Evolutionary conservation across 2,113 vertebrate genomes (phyloP).

Genomic region (Sander vitreus): DNA sequence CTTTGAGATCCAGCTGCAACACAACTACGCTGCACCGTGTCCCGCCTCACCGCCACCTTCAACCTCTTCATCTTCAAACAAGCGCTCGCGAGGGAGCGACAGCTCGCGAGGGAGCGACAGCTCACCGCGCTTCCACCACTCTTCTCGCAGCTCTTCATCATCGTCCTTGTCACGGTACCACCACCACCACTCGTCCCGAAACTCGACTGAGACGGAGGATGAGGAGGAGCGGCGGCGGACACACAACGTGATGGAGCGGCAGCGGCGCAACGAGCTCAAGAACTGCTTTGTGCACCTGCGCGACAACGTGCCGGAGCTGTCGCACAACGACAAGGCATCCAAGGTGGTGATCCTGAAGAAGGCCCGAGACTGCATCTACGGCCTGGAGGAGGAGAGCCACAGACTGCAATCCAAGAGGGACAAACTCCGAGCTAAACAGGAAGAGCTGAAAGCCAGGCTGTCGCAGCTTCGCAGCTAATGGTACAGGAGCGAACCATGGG

Average conservation of each 20-base stretch:
- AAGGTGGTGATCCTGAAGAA: slow-evolving; percentile 88
- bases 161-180: slow-evolving; percentile 32
- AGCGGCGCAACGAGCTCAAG: slow-evolving; percentile 86
- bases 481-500: not conserved
- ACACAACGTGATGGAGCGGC: slow-evolving; percentile 88
- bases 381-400: slow-evolving; percentile 75
- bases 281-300: slow-evolving; percentile 85
- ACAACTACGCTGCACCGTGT: slow-evolving; percentile 86
- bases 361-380: slow-evolving; percentile 82
- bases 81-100: slow-evolving; percentile 66
- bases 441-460: slow-evolving; percentile 76
- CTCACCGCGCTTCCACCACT: slow-evolving; percentile 48
- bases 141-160: slow-evolving; percentile 42
- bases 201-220: slow-evolving; percentile 74
- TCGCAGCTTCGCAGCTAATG: slow-evolving; percentile 70
- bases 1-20: slow-evolving; percentile 85
- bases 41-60: slow-evolving; percentile 76
- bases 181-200: slow-evolving; percentile 42
- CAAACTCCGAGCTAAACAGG: slow-evolving; percentile 73
- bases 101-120: slow-evolving; percentile 49
- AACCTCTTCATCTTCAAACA: slow-evolving; percentile 45
- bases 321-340: slow-evolving; percentile 86
- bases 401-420: slow-evolving; percentile 68
- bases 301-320: slow-evolving; percentile 85
- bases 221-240: slow-evolving; percentile 85